Percentiles rank a stretch among this genome's conserved stretches.
phyloP scores from a whole-genome alignment of 2,888 invertebrate species.

The Habrosyne pyritoides region DNA sequence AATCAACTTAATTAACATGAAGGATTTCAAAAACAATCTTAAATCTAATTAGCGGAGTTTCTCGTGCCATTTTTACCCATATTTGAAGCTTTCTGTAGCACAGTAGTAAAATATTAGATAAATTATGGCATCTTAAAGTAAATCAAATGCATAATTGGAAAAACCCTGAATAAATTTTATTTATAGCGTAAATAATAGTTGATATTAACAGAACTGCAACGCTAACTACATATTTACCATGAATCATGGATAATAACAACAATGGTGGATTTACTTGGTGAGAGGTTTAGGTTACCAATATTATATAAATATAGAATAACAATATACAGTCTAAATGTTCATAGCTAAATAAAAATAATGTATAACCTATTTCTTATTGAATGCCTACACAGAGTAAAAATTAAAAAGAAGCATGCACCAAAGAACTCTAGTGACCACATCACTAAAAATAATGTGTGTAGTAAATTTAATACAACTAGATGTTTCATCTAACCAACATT shows the following conservation, averaged over 20 bases:
- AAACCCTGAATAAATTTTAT: background rate
- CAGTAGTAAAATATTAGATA: background rate
- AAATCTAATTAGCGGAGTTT: too few relatives aligned
- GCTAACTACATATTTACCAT: background rate
- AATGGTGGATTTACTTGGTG: background rate
- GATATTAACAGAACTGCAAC: background rate
- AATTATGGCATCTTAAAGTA: background rate
- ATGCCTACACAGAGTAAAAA: too few relatives aligned
- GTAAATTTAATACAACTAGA: background rate
- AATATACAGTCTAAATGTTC: too few relatives aligned
- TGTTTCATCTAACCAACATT: background rate
- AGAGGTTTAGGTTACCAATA: background rate
- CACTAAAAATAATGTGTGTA: background rate
- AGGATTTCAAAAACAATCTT: too few relatives aligned
- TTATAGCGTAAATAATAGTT: background rate
- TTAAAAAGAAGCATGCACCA: too few relatives aligned
- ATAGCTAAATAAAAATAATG: too few relatives aligned
- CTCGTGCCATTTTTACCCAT: too few relatives aligned
- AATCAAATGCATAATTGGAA: background rate
- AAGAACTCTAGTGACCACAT: too few relatives aligned
- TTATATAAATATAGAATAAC: too few relatives aligned
- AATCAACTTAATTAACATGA: too few relatives aligned
- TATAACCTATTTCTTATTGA: too few relatives aligned
- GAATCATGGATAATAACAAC: background rate
- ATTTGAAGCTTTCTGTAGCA: too few relatives aligned